Conservation (phyloP, 2,113 vertebrate genomes). For the Calidris pygmaea region DNA sequence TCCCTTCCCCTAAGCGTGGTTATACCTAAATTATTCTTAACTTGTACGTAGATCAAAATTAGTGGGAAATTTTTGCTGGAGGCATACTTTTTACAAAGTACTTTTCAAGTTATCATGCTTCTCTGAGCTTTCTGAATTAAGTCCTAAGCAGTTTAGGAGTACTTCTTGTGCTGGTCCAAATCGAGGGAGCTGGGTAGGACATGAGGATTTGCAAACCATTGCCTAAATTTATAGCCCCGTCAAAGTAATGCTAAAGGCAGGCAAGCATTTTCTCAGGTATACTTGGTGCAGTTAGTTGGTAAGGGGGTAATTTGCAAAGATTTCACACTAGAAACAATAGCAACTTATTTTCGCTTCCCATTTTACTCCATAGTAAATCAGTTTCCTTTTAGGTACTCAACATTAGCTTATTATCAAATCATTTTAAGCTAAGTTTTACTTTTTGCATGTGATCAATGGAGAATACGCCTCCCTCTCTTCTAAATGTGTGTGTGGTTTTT, state of each 20-base stretch:
- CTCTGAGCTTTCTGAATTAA: not conserved
- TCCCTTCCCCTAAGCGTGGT: not conserved
- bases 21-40: not conserved
- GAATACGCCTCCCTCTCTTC: not conserved
- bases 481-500: not conserved
- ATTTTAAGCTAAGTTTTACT: not conserved
- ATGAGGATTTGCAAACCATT: not conserved
- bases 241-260: not conserved
- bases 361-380: not conserved
- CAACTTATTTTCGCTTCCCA: not conserved
- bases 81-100: not conserved
- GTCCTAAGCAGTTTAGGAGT: not conserved
- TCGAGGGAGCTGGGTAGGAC: not conserved
- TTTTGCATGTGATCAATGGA: not conserved
- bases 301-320: not conserved
- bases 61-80: not conserved
- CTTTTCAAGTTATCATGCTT: not conserved
- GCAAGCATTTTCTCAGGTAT: not conserved
- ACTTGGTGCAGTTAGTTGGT: not conserved
- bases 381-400: not conserved
- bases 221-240: not conserved
- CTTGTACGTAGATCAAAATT: not conserved
- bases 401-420: not conserved
- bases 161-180: not conserved
- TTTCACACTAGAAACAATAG: not conserved